These are phyloP conservation scores for Holacanthus passer DNA, from an alignment of 2,113 vertebrate genomes.

Conservation along the genomic window DNA sequence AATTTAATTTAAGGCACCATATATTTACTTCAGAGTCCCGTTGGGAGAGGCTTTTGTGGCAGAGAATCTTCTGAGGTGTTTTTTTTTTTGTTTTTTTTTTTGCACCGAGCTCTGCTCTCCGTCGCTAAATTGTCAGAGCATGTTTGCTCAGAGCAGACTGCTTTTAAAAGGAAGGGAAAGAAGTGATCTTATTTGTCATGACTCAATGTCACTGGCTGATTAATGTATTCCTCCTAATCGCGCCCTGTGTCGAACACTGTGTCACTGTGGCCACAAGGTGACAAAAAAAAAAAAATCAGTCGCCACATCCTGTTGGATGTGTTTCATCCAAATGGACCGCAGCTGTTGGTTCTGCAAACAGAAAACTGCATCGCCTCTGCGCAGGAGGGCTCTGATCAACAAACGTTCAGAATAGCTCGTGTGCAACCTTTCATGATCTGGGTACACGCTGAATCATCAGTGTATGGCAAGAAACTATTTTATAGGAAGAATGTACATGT, in stretches of 20 bases:
- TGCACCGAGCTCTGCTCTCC: slow-evolving; percentile 27
- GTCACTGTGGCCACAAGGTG: slow-evolving; percentile 17
- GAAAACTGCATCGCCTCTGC: slow-evolving; percentile 2
- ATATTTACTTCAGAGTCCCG: slow-evolving; percentile 33
- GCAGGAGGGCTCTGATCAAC: not conserved
- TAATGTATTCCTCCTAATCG: slow-evolving; percentile 39
- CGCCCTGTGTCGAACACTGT: slow-evolving; percentile 1
- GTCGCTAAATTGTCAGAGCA: slow-evolving; percentile 1
- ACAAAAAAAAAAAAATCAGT: slow-evolving; percentile 25
- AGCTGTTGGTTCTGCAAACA: slow-evolving; percentile 17
- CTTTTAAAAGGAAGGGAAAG: slow-evolving; percentile 30
- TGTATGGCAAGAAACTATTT: no score
- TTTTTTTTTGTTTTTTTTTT: slow-evolving; percentile 29
- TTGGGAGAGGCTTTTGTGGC: slow-evolving; percentile 17
- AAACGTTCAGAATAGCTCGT: slow-evolving; percentile 33
- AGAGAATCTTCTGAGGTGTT: slow-evolving; percentile 10
- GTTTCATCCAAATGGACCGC: not conserved
- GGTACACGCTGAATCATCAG: slow-evolving; percentile 24
- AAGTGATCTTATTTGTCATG: slow-evolving; percentile 31
- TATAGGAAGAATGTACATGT: no score
- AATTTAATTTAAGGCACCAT: slow-evolving; percentile 37
- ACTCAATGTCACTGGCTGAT: slow-evolving; percentile 40
- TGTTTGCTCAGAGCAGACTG: slow-evolving; percentile 13
- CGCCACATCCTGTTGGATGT: slow-evolving; percentile 8
- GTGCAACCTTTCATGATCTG: slow-evolving; percentile 30